A percentile compares a stretch with the other conserved stretches of the same genome.
Conservation (phyloP, 2,888 invertebrate species). For the Tanypteryx hageni region DNA sequence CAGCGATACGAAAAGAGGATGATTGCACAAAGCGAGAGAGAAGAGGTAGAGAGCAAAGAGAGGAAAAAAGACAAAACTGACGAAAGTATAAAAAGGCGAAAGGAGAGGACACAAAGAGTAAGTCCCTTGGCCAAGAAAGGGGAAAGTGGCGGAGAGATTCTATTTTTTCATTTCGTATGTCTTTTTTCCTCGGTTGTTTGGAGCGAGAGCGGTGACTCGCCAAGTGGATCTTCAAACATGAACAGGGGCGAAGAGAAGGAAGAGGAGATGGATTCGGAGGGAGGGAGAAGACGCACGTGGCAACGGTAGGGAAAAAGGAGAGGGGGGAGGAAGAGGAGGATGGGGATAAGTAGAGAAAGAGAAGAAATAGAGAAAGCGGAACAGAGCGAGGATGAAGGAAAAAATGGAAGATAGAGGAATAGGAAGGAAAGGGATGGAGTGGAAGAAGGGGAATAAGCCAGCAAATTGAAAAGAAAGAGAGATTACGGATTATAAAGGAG, state of each 20-base stretch:
- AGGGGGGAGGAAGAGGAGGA: background rate
- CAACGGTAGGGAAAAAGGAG: background rate
- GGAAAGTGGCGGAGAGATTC: background rate
- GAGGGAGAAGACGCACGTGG: background rate
- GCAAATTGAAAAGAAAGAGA: no score
- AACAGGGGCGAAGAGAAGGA: background rate
- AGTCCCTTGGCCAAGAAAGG: background rate
- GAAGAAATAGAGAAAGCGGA: background rate
- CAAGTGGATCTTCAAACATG: constrained; percentile 53
- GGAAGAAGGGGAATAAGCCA: no score
- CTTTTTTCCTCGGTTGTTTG: constrained; percentile 37
- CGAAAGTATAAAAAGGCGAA: background rate
- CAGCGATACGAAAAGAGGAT: background rate
- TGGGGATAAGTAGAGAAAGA: background rate
- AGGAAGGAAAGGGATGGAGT: no score
- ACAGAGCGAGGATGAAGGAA: background rate
- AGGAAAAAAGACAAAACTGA: background rate
- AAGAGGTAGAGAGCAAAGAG: background rate
- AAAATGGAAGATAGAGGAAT: no score
- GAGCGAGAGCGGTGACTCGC: constrained; percentile 57
- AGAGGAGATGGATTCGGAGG: background rate
- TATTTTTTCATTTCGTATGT: background rate
- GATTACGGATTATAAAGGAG: no score
- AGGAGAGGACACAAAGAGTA: background rate
- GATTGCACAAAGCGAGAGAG: background rate